Percentiles rank a stretch among this genome's conserved stretches.
Evolutionary conservation across 2,113 vertebrate species (phyloP).

Genomic region (Ceyx melanurus): DNA sequence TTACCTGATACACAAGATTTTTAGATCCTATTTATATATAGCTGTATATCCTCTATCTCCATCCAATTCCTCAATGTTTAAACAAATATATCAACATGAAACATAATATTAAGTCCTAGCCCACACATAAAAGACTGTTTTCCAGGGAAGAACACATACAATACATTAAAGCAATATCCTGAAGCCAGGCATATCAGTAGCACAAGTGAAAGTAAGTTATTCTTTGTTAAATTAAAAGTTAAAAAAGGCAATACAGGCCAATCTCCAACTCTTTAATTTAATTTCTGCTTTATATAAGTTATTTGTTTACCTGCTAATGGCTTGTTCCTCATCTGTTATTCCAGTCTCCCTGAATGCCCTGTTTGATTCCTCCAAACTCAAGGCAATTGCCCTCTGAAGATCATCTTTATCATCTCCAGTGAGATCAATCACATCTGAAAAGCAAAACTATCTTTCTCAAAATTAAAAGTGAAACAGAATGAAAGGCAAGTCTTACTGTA

Average conservation of each 20-base stretch:
- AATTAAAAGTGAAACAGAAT: conserved; percentile 75
- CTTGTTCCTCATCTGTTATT: conserved; percentile 98
- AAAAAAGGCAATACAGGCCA: conserved; percentile 60
- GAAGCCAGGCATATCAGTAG: conserved; percentile 51
- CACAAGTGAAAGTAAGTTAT: conserved; percentile 45
- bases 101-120: conserved; percentile 23
- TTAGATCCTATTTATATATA: conserved; percentile 43
- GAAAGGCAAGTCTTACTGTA: conserved; percentile 63
- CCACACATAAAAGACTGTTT: conserved; percentile 4
- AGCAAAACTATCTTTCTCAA: conserved; percentile 77
- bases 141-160: conserved; percentile 6
- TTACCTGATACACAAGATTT: neutral
- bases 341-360: conserved; percentile 97
- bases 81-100: conserved; percentile 10
- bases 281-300: conserved; percentile 64
- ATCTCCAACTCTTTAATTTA: conserved; percentile 55
- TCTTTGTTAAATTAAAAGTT: conserved; percentile 21
- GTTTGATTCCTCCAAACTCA: conserved; percentile 98
- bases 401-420: conserved; percentile 99
- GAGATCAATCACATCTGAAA: conserved; percentile 97
- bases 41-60: neutral
- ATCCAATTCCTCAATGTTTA: conserved; percentile 10
- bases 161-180: conserved; percentile 47
- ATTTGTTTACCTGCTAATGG: conserved; percentile 92
- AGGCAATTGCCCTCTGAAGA: conserved; percentile 97